These are phyloP conservation scores for Aphelocoma californica DNA, from an alignment of 2,797 vertebrate species.

Conservation along the genomic window DNA sequence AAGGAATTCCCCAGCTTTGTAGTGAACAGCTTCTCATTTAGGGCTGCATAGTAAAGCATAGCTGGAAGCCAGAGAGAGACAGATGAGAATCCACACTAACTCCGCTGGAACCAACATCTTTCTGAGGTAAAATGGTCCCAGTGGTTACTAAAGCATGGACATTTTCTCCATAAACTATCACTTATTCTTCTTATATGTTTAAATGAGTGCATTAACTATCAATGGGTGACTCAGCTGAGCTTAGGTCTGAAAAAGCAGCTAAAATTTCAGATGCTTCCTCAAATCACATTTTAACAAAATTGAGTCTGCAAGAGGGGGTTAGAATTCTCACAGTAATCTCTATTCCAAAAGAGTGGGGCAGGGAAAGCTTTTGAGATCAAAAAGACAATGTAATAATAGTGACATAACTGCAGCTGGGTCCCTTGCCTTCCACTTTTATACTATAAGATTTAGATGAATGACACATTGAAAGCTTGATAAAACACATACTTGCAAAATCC, in stretches of 20 bases:
- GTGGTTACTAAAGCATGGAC: not conserved
- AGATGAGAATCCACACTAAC: not conserved
- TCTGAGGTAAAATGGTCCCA: not conserved
- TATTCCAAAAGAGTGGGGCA: not conserved
- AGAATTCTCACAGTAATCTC: not conserved
- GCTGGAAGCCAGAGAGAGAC: slow-evolving; percentile 62
- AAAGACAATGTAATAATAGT: not conserved
- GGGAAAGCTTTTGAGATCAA: not conserved
- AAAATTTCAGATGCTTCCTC: not conserved
- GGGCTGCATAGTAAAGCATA: slow-evolving; percentile 65
- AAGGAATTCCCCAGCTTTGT: slow-evolving; percentile 76
- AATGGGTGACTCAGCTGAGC: not conserved
- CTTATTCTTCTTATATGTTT: not conserved
- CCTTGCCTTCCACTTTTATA: not conserved
- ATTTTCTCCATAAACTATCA: not conserved
- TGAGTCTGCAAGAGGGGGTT: not conserved
- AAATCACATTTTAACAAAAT: not conserved
- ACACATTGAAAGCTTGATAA: not conserved
- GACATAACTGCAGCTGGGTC: not conserved
- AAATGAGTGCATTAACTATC: not conserved
- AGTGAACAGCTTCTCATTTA: slow-evolving; percentile 74
- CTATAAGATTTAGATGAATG: not conserved
- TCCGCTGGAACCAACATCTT: not conserved
- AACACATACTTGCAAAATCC: not conserved
- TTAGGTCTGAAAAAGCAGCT: not conserved